phyloP scores from a whole-genome alignment of 1,140 invertebrate species.

The Dendrolimus punctatus region DNA sequence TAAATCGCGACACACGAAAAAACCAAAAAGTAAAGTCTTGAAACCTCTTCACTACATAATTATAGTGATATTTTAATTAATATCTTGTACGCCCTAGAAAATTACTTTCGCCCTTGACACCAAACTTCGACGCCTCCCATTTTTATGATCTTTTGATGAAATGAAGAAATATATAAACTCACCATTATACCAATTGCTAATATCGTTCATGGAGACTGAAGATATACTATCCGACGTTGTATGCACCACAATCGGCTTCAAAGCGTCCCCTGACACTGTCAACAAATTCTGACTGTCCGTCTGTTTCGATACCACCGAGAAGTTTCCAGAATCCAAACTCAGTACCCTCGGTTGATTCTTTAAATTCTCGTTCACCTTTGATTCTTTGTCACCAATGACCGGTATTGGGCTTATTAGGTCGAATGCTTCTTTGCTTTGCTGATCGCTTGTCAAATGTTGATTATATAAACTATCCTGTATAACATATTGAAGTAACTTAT shows the following conservation, averaged over 20 bases:
- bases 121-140: too few species aligned
- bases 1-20: too few species aligned
- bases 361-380: conserved; percentile 42
- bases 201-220: conserved; percentile 71
- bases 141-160: too few species aligned
- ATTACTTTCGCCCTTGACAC: too few species aligned
- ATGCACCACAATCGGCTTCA: conserved; percentile 52
- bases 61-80: too few species aligned
- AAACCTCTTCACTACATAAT: too few species aligned
- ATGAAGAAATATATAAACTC: conserved; percentile 13
- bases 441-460: conserved; percentile 13
- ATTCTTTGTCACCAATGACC: conserved; percentile 30
- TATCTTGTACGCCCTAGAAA: too few species aligned
- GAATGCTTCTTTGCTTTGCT: conserved; percentile 50
- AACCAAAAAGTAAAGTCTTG: too few species aligned
- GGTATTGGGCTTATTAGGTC: conserved; percentile 72
- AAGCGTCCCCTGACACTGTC: conserved; percentile 47
- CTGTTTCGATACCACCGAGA: conserved; percentile 51
- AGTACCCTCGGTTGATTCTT: conserved; percentile 48
- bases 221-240: conserved; percentile 59
- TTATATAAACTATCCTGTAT: background rate
- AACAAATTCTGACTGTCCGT: conserved; percentile 34
- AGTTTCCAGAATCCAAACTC: conserved; percentile 61
- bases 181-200: conserved; percentile 74
- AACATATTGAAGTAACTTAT: too few species aligned